Evolutionary conservation across 2,888 invertebrate species (phyloP), one percentile per base, ranked within the genome.

Genomic region (Beris morrisii): DNA sequence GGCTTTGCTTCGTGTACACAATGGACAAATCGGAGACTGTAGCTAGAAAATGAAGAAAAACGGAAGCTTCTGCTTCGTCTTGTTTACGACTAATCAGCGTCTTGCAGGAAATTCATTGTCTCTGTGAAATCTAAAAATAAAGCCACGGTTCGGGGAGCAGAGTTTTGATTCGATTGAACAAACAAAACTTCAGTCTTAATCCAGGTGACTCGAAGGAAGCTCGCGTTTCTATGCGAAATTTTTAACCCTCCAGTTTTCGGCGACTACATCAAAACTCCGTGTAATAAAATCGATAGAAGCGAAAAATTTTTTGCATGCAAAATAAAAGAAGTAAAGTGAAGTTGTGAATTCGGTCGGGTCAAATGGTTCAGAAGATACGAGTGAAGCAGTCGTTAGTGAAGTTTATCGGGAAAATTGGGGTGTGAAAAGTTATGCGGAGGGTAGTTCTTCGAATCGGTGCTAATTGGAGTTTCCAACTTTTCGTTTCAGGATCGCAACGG

Each of bases 401-500:
- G 44, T 69, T 54, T 32, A 64, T 57, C 52, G 61, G 59, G 54
- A 46, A 64, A 52, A 45, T 68, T 52, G 45, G 54, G 56, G 56
- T 53, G 50, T 30, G 4, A n/a, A 15, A 12, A 32, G 11, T 45
- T 53, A 31, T 43, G 44, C 32, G 44, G 30, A n/a, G n/a, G 38
- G 12, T 65, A 22, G 15, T 53, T 31, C n/a, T 3, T 54, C 5
- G 11, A 54, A 38, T 9, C 30, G 32, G n/a, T 30, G 32, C 1
- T 28, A 54, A 28, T 15, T 30, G 7, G 7, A 11, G 9, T 57
- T 57, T 57, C 45, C 7, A 22, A 43, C 38, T 43, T 50, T 15
- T 52, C n/a, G 22, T 61, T 61, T 50, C 52, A 82, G 82, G 82
- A 87, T 82, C 86, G 87, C 70, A 92, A 92, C 80, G 91, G 80